Base-by-base conservation (phyloP, 2,113 vertebrate genomes). In the Taxidea taxus region DNA sequence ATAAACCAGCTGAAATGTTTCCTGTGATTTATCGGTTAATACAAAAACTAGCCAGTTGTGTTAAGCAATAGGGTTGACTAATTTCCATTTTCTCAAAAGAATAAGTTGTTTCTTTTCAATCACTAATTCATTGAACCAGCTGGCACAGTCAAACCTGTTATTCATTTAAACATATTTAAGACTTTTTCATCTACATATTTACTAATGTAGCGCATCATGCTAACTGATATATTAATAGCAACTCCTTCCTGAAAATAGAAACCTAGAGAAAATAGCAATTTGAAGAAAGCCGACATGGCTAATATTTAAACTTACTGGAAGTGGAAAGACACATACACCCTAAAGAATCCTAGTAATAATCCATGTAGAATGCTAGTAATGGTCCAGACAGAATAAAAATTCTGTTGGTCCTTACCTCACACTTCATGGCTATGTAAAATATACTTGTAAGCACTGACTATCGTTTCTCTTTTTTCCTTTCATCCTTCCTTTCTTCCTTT, bases 121-220 rank as follows among this genome's bases (percentile, higher is more conserved):
- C 29, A 94, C 12, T 94, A 96, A 21, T 81, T 95, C 58, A 54
- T 82, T 72, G n/a, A 82, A 78, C 44, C 81, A 92, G 49, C 44
- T 92, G 49, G 64, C 13, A 88, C 60, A 95, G 72, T 88, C 74
- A 95, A 95, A 90, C 4, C 34, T 92, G 42, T 87, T 86, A 84
- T 60, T 37, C 90, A 6, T 95, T 96, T 88, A 42, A 95, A 87
- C 4, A 58, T 85, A 92, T 96, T 82, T 82, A n/a, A 60, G 56
- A 66, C n/a, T 58, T 95, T 95, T 95, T 95, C 77, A n/a, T 94
- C 49, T 88, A 44, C 12, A 9, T 86, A 88, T 94, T 87, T 95
- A 31, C 34, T 74, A 89, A 74, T 89, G 90, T 85, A 60, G 31
- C 54, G 49, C 54, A 75, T 87, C 21, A 42, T 10, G 44, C 64